Evolutionary conservation across 2,797 vertebrate species (phyloP).

Genomic region (Pipistrellus pipistrellus): DNA sequence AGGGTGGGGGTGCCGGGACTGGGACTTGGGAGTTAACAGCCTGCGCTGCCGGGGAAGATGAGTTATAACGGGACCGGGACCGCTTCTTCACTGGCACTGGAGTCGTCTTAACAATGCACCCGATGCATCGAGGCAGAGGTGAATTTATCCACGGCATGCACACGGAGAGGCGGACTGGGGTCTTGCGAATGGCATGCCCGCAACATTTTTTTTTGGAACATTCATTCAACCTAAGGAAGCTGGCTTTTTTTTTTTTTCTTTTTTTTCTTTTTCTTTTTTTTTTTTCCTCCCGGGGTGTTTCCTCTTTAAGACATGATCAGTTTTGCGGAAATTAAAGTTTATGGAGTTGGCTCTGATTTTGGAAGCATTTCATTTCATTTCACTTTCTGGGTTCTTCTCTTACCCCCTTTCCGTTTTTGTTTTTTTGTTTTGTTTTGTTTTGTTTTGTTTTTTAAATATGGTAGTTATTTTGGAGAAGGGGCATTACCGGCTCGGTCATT

Average conservation of each 20-base stretch:
- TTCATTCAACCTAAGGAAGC: constrained; percentile 71
- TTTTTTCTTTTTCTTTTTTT: too few relatives aligned
- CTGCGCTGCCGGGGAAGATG: constrained; percentile 90
- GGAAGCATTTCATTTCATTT: constrained; percentile 62
- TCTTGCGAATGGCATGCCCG: constrained; percentile 80
- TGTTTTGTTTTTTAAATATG: too few relatives aligned
- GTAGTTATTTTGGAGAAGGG: constrained; percentile 72
- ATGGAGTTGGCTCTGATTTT: constrained; percentile 80
- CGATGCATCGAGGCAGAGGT: constrained; percentile 92
- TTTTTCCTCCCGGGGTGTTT: constrained; percentile 9
- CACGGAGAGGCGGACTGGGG: constrained; percentile 83
- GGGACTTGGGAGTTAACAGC: constrained; percentile 88
- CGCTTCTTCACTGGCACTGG: constrained; percentile 88
- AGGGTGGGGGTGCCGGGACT: constrained; percentile 86
- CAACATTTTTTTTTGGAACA: constrained; percentile 73
- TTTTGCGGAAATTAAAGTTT: constrained; percentile 79
- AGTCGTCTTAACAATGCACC: constrained; percentile 90
- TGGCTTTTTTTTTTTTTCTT: constrained; percentile 61
- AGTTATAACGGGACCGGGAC: constrained; percentile 91
- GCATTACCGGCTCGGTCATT: constrained; percentile 83
- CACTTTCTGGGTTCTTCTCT: constrained; percentile 42
- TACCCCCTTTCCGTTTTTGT: constrained; percentile 44
- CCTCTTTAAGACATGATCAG: background rate
- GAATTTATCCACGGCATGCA: constrained; percentile 87
- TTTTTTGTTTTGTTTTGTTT: background rate